Evolutionary conservation across 2,113 vertebrate genomes (phyloP).

Genomic region (Neofelis nebulosa): DNA sequence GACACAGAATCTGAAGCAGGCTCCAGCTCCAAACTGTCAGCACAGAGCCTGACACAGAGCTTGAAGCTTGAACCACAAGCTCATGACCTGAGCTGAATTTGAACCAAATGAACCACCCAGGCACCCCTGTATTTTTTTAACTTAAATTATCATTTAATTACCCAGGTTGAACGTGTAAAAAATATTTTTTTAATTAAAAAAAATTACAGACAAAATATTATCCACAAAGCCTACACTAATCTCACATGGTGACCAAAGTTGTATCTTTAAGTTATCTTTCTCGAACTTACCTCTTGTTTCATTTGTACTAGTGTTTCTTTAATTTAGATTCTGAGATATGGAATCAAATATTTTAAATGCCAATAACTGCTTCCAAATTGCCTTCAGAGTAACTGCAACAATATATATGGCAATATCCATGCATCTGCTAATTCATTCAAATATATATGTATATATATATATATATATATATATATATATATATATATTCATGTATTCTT

Average conservation of each 20-base stretch:
- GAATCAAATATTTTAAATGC: neutral
- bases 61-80: no score
- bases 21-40: no score
- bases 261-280: neutral
- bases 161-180: neutral
- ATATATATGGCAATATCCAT: neutral
- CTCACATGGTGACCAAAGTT: neutral
- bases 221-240: neutral
- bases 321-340: neutral
- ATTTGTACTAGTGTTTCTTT: neutral
- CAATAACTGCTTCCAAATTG: neutral
- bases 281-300: neutral
- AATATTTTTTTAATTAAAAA: neutral
- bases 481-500: neutral
- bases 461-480: no score
- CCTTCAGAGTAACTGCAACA: neutral
- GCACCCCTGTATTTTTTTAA: no score
- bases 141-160: neutral
- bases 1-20: no score
- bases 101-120: no score
- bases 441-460: neutral
- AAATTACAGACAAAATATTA: neutral
- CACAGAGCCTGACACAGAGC: no score
- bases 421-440: neutral
- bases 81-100: no score